Percentiles rank a stretch among this genome's conserved stretches.
Conservation (phyloP, 2,888 invertebrate species). For the Perdita meconis region DNA sequence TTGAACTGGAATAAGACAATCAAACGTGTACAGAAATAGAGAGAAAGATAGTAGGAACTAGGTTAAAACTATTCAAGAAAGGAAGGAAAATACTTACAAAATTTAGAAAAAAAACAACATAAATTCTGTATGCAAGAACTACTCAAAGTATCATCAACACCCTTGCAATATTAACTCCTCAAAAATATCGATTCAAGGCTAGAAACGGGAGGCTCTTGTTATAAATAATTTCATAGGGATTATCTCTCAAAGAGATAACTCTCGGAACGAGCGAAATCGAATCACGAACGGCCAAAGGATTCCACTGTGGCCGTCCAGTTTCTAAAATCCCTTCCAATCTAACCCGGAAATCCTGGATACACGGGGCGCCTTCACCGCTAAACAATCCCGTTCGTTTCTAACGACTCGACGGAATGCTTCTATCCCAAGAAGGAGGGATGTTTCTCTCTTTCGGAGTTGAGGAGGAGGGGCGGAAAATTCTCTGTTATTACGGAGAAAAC, state of each 20-base stretch:
- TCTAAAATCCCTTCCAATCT: slow-evolving; percentile 54
- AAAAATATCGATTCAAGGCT: not conserved
- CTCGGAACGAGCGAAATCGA: slow-evolving; percentile 35
- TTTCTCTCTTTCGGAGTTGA: slow-evolving; percentile 36
- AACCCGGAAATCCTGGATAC: slow-evolving; percentile 35
- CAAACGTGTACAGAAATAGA: too few species aligned
- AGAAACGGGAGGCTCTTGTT: not conserved
- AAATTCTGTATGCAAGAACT: too few species aligned
- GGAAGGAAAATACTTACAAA: too few species aligned
- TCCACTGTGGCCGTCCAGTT: slow-evolving; percentile 15
- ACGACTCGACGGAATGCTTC: slow-evolving; percentile 32
- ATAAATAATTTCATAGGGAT: slow-evolving; percentile 35
- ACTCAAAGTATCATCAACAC: too few species aligned
- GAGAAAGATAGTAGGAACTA: too few species aligned
- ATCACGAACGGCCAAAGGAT: slow-evolving; percentile 41
- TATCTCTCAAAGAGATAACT: slow-evolving; percentile 29
- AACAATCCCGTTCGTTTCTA: slow-evolving; percentile 50
- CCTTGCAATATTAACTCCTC: not conserved
- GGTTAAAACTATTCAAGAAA: too few species aligned
- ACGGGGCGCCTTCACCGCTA: slow-evolving; percentile 17
- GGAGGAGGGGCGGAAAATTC: slow-evolving; percentile 56
- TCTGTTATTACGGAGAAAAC: slow-evolving; percentile 59
- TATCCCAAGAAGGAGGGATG: slow-evolving; percentile 14
- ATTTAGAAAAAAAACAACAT: too few species aligned
- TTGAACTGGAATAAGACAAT: too few species aligned